These are phyloP conservation scores for Syrista parreyssii DNA, from an alignment of 2,888 invertebrate species.

Conservation along the genomic window DNA sequence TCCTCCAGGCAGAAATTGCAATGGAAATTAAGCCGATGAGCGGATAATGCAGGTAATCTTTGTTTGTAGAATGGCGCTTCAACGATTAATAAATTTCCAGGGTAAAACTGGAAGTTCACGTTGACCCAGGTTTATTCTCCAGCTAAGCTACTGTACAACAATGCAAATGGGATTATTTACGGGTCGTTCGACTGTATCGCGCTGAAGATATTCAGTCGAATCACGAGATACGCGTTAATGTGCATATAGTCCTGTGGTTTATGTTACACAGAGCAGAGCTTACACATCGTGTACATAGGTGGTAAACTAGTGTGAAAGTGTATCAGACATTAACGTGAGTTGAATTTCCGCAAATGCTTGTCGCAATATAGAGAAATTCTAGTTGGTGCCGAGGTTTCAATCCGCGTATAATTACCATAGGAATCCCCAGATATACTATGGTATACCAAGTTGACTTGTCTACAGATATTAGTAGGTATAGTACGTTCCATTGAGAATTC, in stretches of 20 bases:
- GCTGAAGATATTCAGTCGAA: neutral
- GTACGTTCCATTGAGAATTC: neutral
- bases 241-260: neutral
- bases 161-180: neutral
- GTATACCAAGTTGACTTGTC: neutral
- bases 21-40: neutral
- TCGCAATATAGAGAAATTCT: neutral
- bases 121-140: neutral
- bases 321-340: neutral
- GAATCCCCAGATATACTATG: slow-evolving; percentile 10
- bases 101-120: neutral
- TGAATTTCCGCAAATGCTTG: neutral
- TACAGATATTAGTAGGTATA: neutral
- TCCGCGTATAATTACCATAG: slow-evolving; percentile 37
- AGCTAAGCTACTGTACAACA: neutral
- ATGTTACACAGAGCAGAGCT: neutral
- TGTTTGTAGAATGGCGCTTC: neutral
- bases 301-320: neutral
- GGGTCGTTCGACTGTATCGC: neutral
- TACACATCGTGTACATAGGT: neutral
- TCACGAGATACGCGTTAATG: neutral
- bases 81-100: neutral
- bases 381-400: slow-evolving; percentile 34
- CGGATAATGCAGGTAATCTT: neutral
- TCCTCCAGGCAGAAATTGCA: neutral